Conservation (phyloP, 2,888 invertebrate species). For the Dioctria linearis region DNA sequence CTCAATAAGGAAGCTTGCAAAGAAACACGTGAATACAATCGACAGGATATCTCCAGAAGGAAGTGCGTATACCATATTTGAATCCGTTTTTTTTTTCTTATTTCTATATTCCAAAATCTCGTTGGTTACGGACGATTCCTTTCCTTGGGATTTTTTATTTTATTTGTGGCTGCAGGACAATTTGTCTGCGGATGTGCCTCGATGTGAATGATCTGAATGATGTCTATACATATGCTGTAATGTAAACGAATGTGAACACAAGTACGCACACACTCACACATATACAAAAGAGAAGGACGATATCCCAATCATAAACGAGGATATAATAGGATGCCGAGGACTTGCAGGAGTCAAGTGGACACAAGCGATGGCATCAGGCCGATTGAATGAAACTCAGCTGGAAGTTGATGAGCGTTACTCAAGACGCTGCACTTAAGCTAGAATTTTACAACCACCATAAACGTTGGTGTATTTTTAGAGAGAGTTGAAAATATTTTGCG, state of each 20-base stretch:
- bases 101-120: neutral
- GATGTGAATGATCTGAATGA: conserved; percentile 9
- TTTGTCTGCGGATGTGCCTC: conserved; percentile 8
- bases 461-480: conserved; percentile 21
- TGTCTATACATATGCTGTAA: neutral
- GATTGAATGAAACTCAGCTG: conserved; percentile 49
- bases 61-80: conserved; percentile 51
- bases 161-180: conserved; percentile 24
- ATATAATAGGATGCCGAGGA: conserved; percentile 33
- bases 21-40: conserved; percentile 62
- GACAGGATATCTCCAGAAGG: conserved; percentile 60
- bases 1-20: conserved; percentile 61
- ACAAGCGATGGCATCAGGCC: conserved; percentile 35
- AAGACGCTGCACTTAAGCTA: conserved; percentile 37
- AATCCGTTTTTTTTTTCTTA: neutral
- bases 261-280: neutral
- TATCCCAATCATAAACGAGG: conserved; percentile 36
- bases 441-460: conserved; percentile 38
- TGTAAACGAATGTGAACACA: neutral
- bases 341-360: conserved; percentile 39
- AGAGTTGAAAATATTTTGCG: conserved; percentile 41
- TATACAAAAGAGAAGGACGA: conserved; percentile 6
- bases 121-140: neutral
- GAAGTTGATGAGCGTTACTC: conserved; percentile 45
- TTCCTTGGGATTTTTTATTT: neutral